Base-by-base conservation (phyloP, 2,888 invertebrate genomes). In the Polyploca ridens region DNA sequence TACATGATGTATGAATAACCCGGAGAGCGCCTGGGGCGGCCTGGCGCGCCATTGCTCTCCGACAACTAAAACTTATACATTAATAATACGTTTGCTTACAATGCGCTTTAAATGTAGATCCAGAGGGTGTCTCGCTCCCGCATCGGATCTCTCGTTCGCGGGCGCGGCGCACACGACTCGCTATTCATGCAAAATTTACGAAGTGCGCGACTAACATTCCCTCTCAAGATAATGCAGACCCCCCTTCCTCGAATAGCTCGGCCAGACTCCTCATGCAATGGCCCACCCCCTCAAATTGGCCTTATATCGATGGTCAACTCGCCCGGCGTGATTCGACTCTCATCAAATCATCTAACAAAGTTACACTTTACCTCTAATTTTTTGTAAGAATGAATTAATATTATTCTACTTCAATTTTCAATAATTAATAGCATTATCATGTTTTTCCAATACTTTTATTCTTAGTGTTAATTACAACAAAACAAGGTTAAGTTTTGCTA, bases 31-130 rank as follows among this genome's bases (percentile, higher is more conserved):
- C 85, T 84, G 90, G 85, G 46, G 46, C 87, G 84, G 84, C 82
- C 85, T 84, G 87, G 86, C 87, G 87, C 88, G 86, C 87, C 88
- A 79, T 83, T 85, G 85, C 90, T 89, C 88, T 87, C 89, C 87
- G 87, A 90, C 90, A 92, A 92, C 93, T 93, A 92, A 93, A 93
- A 91, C 89, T 90, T 91, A 88, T 93, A 90, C 93, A 93, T 94
- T 93, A 93, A 90, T 93, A 94, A 94, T 93, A 88, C 87, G 85
- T 88, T 91, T 93, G 93, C 92, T 94, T 93, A 93, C 93, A 92
- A 93, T 93, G 93, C 90, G 92, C 93, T 94, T 93, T 93, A 94
- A 93, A 93, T 93, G 93, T 94, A 92, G 91, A 92, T 92, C 88
- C 88, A 85, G 79, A 84, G 85, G 78, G 75, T 73, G 82, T 89